Base-by-base conservation (phyloP, 2,113 vertebrate species). In the Salvelinus sp. region DNA sequence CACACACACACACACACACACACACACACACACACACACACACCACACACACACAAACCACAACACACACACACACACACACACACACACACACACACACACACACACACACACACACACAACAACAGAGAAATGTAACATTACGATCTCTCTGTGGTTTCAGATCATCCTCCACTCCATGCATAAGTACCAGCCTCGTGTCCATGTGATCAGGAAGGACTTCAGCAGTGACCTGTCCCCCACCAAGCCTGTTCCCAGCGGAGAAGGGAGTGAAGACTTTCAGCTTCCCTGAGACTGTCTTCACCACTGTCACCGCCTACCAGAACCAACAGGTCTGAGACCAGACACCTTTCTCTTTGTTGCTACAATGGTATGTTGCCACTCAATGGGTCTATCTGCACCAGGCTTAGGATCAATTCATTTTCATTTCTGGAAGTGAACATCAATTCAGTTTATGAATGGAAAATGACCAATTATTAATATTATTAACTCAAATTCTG, bases 91-190 rank as follows among this genome's bases (percentile, higher is more conserved):
- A 38, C 33, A 38, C 33, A 38, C 33, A 38, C 33, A 38, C 7
- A 38, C 33, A 38, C 6, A 38, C 33, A 38, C 33, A 38, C 33
- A 38, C 6, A 38, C 38, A 38, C 1, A 38, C 38, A 38, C 38
- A 38, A n/a, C n/a, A n/a, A n/a, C 1, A 44, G 1, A 44, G 0
- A 71, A 12, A 13, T 28, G 25, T 57, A 22, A 70, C 23, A 16
- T 14, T 27, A 1, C 3, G 20, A 2, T 57, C 3, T 22, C 16
- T 1, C 27, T 3, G 6, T 62, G 50, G 50, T 16, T 82, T 72
- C 90, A 99, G 98, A 96, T 99, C 90, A 99, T 99, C 87, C 93
- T 99, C 62, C 98, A 99, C 92, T 99, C 98, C 63, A 99, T 99
- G 98, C 98, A 99, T 85, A 99, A 98, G 84, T 99, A 99, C 80